A percentile compares a stretch with the other conserved stretches of the same genome.
Evolutionary conservation across 2,113 vertebrate genomes (phyloP).

Genomic region (Morone saxatilis): DNA sequence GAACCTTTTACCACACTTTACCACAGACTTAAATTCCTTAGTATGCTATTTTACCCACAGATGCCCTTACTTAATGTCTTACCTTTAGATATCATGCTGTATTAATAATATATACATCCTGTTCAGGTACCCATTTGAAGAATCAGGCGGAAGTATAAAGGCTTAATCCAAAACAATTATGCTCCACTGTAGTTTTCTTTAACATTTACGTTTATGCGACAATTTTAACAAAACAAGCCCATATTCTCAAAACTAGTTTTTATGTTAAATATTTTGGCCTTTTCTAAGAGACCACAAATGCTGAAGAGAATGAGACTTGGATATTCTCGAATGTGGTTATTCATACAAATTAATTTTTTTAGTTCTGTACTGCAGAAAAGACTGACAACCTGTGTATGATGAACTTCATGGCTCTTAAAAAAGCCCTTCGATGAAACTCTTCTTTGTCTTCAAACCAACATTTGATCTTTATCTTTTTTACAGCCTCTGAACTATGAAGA

Average conservation of each 20-base stretch:
- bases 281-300: background rate
- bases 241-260: background rate
- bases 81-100: background rate
- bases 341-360: background rate
- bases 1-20: too few species aligned
- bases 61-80: too few species aligned
- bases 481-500: constrained; percentile 74
- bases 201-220: background rate
- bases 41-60: too few species aligned
- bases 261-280: background rate
- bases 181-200: background rate
- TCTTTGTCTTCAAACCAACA: background rate
- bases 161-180: background rate
- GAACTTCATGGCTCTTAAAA: background rate
- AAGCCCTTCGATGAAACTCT: background rate
- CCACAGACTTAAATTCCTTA: too few species aligned
- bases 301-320: background rate
- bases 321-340: background rate
- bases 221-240: background rate
- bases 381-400: background rate
- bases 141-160: background rate
- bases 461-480: background rate
- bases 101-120: background rate
- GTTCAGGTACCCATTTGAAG: background rate
- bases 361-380: background rate